Conservation (phyloP, 2,888 invertebrate species). For the Teleogryllus oceanicus region DNA sequence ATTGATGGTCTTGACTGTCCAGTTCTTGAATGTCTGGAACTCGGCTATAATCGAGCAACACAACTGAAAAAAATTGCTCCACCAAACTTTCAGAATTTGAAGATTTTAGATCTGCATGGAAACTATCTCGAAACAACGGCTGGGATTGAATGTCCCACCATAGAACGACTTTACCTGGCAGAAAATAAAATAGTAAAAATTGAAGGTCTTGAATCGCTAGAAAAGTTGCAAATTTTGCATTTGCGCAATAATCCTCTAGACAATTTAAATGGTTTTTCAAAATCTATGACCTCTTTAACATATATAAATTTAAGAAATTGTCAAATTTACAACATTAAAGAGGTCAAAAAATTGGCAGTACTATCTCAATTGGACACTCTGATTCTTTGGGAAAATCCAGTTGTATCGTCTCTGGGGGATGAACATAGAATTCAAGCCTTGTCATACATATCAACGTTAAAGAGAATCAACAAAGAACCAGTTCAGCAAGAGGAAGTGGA, state of each 20-base stretch:
- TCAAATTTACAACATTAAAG: background rate
- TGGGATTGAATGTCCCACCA: background rate
- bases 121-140: background rate
- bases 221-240: background rate
- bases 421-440: background rate
- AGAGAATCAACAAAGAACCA: background rate
- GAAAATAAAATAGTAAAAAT: background rate
- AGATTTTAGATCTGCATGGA: background rate
- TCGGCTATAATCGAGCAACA: conserved; percentile 37
- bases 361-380: background rate
- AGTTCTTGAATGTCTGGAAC: conserved; percentile 55
- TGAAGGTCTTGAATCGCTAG: background rate
- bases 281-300: background rate
- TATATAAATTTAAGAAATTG: background rate
- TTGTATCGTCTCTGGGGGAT: background rate
- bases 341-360: background rate
- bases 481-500: background rate
- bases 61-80: background rate
- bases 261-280: background rate
- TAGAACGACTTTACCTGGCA: background rate
- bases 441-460: too few relatives aligned
- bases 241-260: background rate
- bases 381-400: background rate
- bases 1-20: conserved; percentile 56
- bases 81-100: background rate